Evolutionary conservation across 2,113 vertebrate genomes (phyloP).

Genomic region (Eulemur rufifrons): DNA sequence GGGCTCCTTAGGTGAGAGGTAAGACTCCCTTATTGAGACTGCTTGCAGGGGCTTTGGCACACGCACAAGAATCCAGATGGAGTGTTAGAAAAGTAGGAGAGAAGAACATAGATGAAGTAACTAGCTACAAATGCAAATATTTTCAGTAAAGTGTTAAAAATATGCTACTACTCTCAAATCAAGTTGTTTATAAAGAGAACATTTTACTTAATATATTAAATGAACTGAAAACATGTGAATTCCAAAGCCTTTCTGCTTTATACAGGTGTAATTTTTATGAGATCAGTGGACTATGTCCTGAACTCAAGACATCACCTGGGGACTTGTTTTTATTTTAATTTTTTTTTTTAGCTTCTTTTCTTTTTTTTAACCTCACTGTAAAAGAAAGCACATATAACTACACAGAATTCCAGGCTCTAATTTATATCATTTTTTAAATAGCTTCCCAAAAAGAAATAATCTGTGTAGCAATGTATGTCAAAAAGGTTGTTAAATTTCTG

Average conservation of each 20-base stretch:
- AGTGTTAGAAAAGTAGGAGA: not conserved
- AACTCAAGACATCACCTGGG: not conserved
- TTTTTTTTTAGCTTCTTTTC: not conserved
- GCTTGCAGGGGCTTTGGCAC: not conserved
- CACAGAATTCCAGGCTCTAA: not conserved
- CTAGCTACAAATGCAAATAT: not conserved
- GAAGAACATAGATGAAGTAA: not conserved
- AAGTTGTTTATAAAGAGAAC: not conserved
- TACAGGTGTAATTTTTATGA: not conserved
- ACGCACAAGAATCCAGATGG: not conserved
- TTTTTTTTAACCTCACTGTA: not conserved
- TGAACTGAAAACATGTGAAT: not conserved
- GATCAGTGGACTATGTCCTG: not conserved
- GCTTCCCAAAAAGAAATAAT: not conserved
- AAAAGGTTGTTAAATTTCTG: not conserved
- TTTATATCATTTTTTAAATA: not conserved
- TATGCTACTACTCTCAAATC: not conserved
- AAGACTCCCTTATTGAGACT: not conserved
- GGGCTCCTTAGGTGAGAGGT: not conserved
- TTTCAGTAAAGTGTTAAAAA: not conserved
- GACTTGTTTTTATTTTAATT: not conserved
- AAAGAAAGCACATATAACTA: not conserved
- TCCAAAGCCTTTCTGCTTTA: not conserved
- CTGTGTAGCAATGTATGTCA: not conserved
- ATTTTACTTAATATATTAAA: not conserved